phyloP scores from a whole-genome alignment of 37 sponge, comb jelly and placozoan genomes.

The Chondrilla cf. caribensis region DNA sequence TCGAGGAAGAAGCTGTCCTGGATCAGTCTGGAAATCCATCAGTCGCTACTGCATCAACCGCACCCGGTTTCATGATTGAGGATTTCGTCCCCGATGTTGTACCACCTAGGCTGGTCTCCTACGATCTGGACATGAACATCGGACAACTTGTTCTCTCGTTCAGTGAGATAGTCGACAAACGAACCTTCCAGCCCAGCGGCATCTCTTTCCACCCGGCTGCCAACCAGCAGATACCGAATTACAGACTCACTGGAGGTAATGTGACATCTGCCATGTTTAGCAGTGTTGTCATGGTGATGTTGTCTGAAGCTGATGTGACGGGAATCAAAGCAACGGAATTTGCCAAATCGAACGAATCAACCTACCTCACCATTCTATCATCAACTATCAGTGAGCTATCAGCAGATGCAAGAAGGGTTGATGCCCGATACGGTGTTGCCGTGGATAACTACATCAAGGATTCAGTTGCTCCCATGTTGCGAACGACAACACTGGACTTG shows the following conservation, averaged over 20 bases:
- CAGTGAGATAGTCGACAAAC: slow-evolving; percentile 74
- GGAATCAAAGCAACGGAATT: slow-evolving; percentile 72
- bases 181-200: slow-evolving; percentile 46
- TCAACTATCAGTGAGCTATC: slow-evolving; percentile 68
- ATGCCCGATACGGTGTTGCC: slow-evolving; percentile 9
- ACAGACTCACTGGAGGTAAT: slow-evolving; percentile 73
- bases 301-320: slow-evolving; percentile 60
- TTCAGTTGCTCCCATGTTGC: slow-evolving; percentile 41
- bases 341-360: slow-evolving; percentile 50
- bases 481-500: slow-evolving; percentile 58
- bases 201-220: slow-evolving; percentile 39
- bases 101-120: slow-evolving; percentile 53
- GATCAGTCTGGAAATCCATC: slow-evolving; percentile 66
- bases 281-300: slow-evolving; percentile 41
- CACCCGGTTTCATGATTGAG: slow-evolving; percentile 31
- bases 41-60: slow-evolving; percentile 5
- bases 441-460: slow-evolving; percentile 50
- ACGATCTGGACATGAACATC: slow-evolving; percentile 68
- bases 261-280: slow-evolving; percentile 56
- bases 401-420: slow-evolving; percentile 45
- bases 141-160: slow-evolving; percentile 74
- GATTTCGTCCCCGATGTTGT: slow-evolving; percentile 59
- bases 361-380: slow-evolving; percentile 55
- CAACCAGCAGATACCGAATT: slow-evolving; percentile 6
- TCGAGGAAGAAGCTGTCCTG: slow-evolving; percentile 35